phyloP scores from a whole-genome alignment of 2,797 vertebrate species.

The Lates japonicus region DNA sequence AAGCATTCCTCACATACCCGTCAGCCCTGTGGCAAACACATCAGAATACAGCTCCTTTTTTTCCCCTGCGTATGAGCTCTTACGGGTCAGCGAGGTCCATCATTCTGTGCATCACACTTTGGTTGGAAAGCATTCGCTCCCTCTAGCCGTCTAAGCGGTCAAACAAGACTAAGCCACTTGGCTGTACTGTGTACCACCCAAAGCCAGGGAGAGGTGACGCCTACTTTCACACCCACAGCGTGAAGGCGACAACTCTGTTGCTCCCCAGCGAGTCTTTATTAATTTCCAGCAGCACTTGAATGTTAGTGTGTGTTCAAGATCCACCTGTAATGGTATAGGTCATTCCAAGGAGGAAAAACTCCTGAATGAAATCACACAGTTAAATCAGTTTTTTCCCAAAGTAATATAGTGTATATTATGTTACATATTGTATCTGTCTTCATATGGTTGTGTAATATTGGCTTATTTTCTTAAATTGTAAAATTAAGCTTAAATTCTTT shows the following conservation, averaged over 20 bases:
- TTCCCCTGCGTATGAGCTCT: conserved; percentile 10
- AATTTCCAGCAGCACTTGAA: conserved; percentile 36
- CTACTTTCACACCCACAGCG: conserved; percentile 66
- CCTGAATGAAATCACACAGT: not conserved
- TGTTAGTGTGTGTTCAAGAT: conserved; percentile 4
- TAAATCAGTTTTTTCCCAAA: too few relatives aligned
- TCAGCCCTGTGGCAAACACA: conserved; percentile 47
- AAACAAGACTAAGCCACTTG: conserved; percentile 6
- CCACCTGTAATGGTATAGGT: conserved; percentile 14
- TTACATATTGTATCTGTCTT: not conserved
- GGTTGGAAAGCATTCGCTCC: conserved; percentile 5
- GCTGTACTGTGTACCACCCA: conserved; percentile 16
- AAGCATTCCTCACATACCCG: conserved; percentile 63
- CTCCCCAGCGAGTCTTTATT: conserved; percentile 33
- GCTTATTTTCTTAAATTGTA: not conserved
- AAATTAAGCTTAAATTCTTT: not conserved
- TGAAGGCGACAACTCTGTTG: conserved; percentile 59
- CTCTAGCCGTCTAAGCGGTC: not conserved
- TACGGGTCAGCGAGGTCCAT: conserved; percentile 37
- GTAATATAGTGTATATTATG: not conserved
- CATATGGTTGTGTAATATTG: not conserved
- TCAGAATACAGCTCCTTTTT: conserved; percentile 24
- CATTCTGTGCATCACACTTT: conserved; percentile 14
- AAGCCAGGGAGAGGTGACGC: conserved; percentile 46
- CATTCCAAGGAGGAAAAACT: not conserved